Evolutionary conservation across 2,797 vertebrate genomes (phyloP).

Genomic region (Helarctos malayanus): DNA sequence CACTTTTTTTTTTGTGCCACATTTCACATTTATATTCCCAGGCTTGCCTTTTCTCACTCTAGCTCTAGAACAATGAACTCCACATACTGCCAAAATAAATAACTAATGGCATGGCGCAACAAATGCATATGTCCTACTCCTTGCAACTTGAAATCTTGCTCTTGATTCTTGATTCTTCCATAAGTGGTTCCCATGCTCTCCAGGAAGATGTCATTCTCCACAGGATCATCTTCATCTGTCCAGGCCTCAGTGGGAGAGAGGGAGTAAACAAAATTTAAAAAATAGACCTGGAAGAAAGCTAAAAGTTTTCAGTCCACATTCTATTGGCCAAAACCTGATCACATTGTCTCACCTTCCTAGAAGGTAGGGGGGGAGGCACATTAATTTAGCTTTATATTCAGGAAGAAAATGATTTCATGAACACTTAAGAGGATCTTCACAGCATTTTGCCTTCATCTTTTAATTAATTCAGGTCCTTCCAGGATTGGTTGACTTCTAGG

Average conservation of each 20-base stretch:
- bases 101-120: neutral
- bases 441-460: neutral
- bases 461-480: neutral
- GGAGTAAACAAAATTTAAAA: neutral
- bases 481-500: neutral
- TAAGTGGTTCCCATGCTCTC: neutral
- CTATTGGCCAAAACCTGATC: neutral
- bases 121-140: neutral
- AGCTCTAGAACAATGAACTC: neutral
- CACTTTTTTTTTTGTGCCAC: neutral
- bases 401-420: neutral
- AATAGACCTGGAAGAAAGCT: neutral
- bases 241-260: neutral
- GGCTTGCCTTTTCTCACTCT: neutral
- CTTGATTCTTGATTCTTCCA: neutral
- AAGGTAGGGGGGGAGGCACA: fast-evolving
- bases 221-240: neutral
- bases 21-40: neutral
- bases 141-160: neutral
- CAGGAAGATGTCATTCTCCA: neutral
- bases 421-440: neutral
- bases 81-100: neutral
- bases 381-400: neutral
- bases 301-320: neutral
- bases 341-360: neutral